phyloP scores from a whole-genome alignment of 2,888 invertebrate genomes.

The Drosophila hamatofila region DNA sequence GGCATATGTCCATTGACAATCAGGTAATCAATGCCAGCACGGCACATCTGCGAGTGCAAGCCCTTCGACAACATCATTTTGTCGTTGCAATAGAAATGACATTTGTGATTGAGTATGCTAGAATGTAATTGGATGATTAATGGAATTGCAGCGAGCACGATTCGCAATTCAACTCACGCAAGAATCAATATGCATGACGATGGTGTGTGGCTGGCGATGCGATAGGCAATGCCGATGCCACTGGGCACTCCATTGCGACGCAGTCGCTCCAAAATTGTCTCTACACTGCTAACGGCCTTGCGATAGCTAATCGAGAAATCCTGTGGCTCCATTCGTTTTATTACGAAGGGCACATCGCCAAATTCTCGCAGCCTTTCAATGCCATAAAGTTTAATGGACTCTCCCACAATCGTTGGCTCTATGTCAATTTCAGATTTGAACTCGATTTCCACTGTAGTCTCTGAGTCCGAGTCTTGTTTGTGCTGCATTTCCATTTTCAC shows the following conservation, averaged over 20 bases:
- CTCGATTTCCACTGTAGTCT: neutral
- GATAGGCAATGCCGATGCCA: conserved; percentile 66
- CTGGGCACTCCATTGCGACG: conserved; percentile 37
- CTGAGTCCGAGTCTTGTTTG: neutral
- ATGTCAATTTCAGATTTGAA: conserved; percentile 36
- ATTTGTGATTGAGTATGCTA: conserved; percentile 76
- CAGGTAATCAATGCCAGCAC: conserved; percentile 62
- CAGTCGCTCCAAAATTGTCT: conserved; percentile 48
- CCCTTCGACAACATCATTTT: conserved; percentile 49
- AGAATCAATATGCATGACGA: conserved; percentile 67
- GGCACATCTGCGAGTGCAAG: conserved; percentile 37
- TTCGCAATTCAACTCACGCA: conserved; percentile 55
- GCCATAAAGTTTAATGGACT: conserved; percentile 52
- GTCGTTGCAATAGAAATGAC: conserved; percentile 70
- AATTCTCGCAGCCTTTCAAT: conserved; percentile 40
- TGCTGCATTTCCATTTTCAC: neutral
- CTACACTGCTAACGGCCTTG: conserved; percentile 46
- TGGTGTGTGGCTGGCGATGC: conserved; percentile 69
- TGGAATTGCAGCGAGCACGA: too few species aligned
- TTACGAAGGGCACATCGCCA: conserved; percentile 63
- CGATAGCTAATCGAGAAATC: conserved; percentile 58
- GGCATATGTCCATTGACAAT: conserved; percentile 58
- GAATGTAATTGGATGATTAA: conserved; percentile 9
- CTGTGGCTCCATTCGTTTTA: conserved; percentile 56
- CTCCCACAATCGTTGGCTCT: conserved; percentile 16